Base-by-base conservation (phyloP, 2,797 vertebrate species). In the Arvicola amphibius region DNA sequence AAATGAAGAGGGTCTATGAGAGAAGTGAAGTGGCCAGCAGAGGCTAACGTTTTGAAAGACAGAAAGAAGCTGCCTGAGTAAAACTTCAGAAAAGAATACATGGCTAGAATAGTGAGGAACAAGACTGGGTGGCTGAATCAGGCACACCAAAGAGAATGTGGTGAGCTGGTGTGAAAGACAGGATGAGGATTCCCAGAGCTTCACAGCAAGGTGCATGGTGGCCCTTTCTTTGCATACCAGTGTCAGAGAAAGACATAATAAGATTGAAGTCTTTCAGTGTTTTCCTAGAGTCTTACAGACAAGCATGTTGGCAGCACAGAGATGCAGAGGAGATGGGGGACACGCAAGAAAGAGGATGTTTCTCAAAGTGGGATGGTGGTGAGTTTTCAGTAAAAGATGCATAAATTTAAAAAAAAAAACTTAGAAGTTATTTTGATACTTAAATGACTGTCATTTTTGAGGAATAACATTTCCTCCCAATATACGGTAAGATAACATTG, bases 101-200 rank as follows among this genome's bases (percentile, higher is more conserved):
- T 34, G 76, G 34, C 7, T 12, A 73, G 17, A 59, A 59, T 0
- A 40, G 65, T 90, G 4, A 46, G 46, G 2, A 9, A 46, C 37
- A 89, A 73, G 25, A 63, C 2, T 46, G 6, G 32, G 4, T 29
- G 2, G 10, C 8, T 81, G 3, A 78, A 37, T 11, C 43, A 2
- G 59, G 21, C 12, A 48, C 5, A 32, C 37, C 27, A 65, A 91
- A 63, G 32, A 69, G 16, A 29, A 1, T 37, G 2, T 6, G 11
- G 1, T n/a, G 43, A 61, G 21, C 40, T 71, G 13, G 5, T 48
- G 65, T 89, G 37, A 61, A 84, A 19, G 1, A 3, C 9, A 1
- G 7, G 48, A 40, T 1, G 5, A 73, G 34, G 2, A 5, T 48
- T 0, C 5, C 29, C 4, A 27, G 6, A n/a, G 23, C 11, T 7